Evolutionary conservation across 2,888 invertebrate species (phyloP), one percentile per base, ranked within the genome.

Genomic region (Drosophila setosimentum): DNA sequence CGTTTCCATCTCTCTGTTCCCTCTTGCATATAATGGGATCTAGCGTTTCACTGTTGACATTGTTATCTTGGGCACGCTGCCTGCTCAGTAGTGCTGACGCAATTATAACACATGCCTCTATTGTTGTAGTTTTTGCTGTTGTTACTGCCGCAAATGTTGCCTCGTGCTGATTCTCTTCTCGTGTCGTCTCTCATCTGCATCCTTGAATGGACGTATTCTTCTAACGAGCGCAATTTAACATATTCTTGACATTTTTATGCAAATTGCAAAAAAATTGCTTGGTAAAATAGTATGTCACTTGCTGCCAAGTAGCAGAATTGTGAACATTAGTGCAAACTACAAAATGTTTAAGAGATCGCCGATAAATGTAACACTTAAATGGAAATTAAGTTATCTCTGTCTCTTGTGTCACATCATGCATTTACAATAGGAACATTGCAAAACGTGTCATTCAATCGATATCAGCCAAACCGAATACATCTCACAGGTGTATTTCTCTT

Each of bases 41-140:
- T 73, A 88, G 76, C 76, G 68, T 77, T 72, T 67, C 71, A 83
- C 88, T 84, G 83, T 84, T 84, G 80, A 84, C 87, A 88, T 88
- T 84, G 83, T 86, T 86, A 83, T 75, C 68, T 66, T 70, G 51
- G 74, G 70, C 73, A 68, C 87, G 73, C 75, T 78, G 66, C 53
- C 63, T 68, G 73, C 21, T 16, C 13, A 21, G 45, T 45, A 73
- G 48, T 66, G 73, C 81, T 86, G 80, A 86, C 81, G 89, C 87
- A 84, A 89, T 84, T 89, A 89, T 86, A 83, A 71, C 83, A 83
- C 75, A 88, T 77, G 72, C 68, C 65, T 30, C 37, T 40, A 45
- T 51, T 71, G 30, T 35, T 62, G 45, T 35, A 33, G 29, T 27
- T 58, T 40, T n/a, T 49, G 24, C 45, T 53, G 54, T 42, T 53